Evolutionary conservation across 2,113 vertebrate species (phyloP).

Genomic region (Cynopterus brachyotis): DNA sequence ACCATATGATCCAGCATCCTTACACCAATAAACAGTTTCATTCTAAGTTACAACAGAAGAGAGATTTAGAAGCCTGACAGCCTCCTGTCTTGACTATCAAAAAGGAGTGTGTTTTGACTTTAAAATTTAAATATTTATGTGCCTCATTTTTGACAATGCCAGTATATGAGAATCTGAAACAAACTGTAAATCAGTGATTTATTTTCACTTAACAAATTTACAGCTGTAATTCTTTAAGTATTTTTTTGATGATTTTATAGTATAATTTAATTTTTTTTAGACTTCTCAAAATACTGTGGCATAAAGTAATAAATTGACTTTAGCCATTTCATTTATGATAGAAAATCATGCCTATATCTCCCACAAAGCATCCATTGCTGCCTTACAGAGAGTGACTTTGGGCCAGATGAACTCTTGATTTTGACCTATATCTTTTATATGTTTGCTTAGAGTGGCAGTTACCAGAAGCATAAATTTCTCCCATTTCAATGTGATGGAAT

Average conservation of each 20-base stretch:
- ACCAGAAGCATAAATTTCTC: neutral
- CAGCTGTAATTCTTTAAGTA: neutral
- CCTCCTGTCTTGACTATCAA: neutral
- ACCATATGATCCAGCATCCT: neutral
- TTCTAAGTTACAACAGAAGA: neutral
- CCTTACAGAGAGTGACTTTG: neutral
- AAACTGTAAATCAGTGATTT: neutral
- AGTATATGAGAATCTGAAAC: neutral
- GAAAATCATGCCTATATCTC: neutral
- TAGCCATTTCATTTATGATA: neutral
- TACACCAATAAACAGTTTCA: neutral
- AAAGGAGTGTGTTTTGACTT: neutral
- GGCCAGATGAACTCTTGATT: neutral
- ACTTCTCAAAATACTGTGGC: neutral
- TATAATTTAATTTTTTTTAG: conserved; percentile 15
- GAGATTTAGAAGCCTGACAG: neutral
- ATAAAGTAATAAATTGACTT: neutral
- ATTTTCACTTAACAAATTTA: neutral
- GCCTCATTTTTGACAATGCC: neutral
- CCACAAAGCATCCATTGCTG: neutral
- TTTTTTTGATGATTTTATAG: conserved; percentile 18
- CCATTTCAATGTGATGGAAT: neutral
- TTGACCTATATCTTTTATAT: neutral
- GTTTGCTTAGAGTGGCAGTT: neutral
- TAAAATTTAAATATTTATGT: conserved; percentile 27